These are phyloP conservation scores for Nasonia oneida DNA, from an alignment of 2,888 invertebrate genomes.

Conservation along the genomic window DNA sequence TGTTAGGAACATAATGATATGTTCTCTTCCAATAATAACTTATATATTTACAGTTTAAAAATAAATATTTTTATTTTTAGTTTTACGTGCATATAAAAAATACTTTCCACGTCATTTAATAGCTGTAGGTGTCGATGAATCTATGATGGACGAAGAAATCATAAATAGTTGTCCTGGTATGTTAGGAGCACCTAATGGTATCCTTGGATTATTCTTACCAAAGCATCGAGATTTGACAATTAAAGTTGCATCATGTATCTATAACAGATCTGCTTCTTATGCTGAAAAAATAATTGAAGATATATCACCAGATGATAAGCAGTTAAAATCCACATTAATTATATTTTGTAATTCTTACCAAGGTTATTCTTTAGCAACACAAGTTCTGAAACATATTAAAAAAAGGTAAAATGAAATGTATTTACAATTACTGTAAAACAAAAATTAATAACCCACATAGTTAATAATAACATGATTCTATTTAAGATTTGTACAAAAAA, in stretches of 20 bases:
- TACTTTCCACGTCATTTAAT: constrained; percentile 31
- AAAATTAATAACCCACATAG: not conserved
- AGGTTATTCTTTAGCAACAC: not conserved
- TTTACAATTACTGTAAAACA: not conserved
- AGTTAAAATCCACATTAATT: constrained; percentile 25
- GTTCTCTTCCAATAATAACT: too few species aligned
- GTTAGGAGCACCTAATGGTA: constrained; percentile 31
- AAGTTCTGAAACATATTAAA: not conserved
- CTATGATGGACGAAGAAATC: constrained; percentile 26
- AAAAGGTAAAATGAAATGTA: not conserved
- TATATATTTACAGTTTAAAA: not conserved
- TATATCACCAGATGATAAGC: not conserved
- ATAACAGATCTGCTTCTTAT: not conserved
- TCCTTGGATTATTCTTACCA: constrained; percentile 32
- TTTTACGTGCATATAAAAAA: constrained; percentile 28
- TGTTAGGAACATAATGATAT: too few species aligned
- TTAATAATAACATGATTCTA: not conserved
- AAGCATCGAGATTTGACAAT: constrained; percentile 12
- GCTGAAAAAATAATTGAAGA: not conserved
- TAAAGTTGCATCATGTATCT: constrained; percentile 6
- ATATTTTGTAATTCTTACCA: constrained; percentile 11
- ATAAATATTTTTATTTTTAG: not conserved
- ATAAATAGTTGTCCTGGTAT: constrained; percentile 22
- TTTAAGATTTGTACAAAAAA: constrained; percentile 31
- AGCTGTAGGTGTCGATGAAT: constrained; percentile 39